These are phyloP conservation scores for Panurus biarmicus DNA, from an alignment of 2,113 vertebrate genomes.

Conservation along the genomic window DNA sequence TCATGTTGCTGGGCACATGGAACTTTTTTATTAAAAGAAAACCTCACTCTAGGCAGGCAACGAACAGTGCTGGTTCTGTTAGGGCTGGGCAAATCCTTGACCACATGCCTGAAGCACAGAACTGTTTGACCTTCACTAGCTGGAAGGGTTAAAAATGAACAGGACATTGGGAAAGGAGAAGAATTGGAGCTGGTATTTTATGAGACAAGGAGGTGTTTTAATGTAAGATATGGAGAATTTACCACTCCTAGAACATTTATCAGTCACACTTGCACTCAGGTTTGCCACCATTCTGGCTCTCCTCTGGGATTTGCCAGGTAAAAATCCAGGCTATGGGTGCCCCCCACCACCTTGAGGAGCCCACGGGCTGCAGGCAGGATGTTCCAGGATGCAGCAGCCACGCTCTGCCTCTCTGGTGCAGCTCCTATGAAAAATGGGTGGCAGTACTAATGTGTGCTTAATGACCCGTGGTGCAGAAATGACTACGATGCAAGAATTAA, in stretches of 20 bases:
- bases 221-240: background rate
- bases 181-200: background rate
- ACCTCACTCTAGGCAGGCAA: background rate
- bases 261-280: background rate
- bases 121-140: background rate
- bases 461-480: conserved; percentile 17
- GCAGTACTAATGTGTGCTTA: conserved; percentile 28
- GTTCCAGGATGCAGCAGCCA: background rate
- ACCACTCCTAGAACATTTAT: background rate
- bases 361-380: background rate
- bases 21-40: background rate
- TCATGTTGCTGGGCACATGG: accelerated
- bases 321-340: background rate
- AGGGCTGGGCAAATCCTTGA: background rate
- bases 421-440: conserved; percentile 2
- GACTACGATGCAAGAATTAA: conserved; percentile 41
- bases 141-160: background rate
- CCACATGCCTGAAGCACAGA: background rate
- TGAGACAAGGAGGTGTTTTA: background rate
- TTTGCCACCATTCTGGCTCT: background rate
- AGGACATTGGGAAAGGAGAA: background rate
- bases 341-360: background rate
- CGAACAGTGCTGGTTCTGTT: background rate
- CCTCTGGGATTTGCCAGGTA: background rate
- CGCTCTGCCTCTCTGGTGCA: accelerated